phyloP scores from a whole-genome alignment of 2,888 invertebrate species.

The Lysandra bellargus region DNA sequence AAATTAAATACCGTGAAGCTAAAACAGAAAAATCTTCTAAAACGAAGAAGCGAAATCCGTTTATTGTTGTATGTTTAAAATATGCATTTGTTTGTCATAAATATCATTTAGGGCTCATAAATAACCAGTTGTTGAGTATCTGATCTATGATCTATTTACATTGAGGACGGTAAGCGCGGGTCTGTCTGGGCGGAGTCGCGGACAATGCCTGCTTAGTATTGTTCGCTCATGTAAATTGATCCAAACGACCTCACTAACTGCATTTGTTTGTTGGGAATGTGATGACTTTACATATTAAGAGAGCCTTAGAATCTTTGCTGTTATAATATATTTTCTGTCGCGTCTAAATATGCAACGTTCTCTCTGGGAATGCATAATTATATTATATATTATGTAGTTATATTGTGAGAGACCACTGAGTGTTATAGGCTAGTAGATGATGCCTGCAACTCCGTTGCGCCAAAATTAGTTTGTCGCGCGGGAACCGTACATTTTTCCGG shows the following conservation, averaged over 20 bases:
- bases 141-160: slow-evolving; percentile 37
- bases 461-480: too few species aligned
- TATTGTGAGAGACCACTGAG: too few species aligned
- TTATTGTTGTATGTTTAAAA: background rate
- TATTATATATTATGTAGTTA: too few species aligned
- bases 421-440: too few species aligned
- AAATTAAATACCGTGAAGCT: too few species aligned
- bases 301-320: background rate
- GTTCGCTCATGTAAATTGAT: slow-evolving; percentile 58
- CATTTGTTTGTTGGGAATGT: slow-evolving; percentile 62
- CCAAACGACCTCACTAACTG: slow-evolving; percentile 51
- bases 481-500: too few species aligned
- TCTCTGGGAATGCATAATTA: too few species aligned
- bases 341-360: too few species aligned
- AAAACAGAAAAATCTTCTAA: background rate
- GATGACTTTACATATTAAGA: slow-evolving; percentile 42
- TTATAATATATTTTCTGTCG: background rate
- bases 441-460: too few species aligned
- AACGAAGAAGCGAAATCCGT: background rate
- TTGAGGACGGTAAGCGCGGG: slow-evolving; percentile 39
- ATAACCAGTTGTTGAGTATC: slow-evolving; percentile 27
- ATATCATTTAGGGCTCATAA: background rate
- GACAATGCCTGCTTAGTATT: slow-evolving; percentile 51
- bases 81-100: background rate
- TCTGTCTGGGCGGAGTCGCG: slow-evolving; percentile 39